These are phyloP conservation scores for Okamejei kenojei DNA, from an alignment of 2,797 vertebrate species.

Conservation along the genomic window DNA sequence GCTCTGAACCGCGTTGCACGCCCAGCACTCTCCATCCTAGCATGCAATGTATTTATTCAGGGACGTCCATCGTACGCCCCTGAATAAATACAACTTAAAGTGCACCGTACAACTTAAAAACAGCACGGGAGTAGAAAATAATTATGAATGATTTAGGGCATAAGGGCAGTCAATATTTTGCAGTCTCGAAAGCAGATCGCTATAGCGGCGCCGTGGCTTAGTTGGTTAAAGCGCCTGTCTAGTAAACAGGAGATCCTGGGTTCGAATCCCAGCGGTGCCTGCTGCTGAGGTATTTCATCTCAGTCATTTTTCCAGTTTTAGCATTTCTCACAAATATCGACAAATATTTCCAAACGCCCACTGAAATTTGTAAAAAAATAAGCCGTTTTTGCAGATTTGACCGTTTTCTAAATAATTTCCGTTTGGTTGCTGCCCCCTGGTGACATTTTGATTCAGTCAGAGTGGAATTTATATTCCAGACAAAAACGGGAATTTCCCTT, in stretches of 20 bases:
- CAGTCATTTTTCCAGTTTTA: not conserved
- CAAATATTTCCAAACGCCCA: accelerated
- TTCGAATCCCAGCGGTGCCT: slow-evolving; percentile 73
- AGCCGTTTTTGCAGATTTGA: not conserved
- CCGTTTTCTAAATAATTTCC: too few relatives aligned
- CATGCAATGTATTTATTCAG: not conserved
- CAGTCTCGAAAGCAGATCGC: not conserved
- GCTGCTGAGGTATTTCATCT: not conserved
- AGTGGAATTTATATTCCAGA: too few relatives aligned
- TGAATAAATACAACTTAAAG: too few relatives aligned
- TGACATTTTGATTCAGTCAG: not conserved
- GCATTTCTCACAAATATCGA: too few relatives aligned
- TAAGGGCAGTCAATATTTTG: not conserved
- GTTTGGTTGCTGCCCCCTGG: not conserved
- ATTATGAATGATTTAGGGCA: not conserved
- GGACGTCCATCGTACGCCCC: too few relatives aligned
- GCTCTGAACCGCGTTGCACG: not conserved
- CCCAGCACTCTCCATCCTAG: not conserved
- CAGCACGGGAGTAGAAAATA: not conserved
- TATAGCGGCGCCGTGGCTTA: slow-evolving; percentile 65
- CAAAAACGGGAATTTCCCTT: not conserved
- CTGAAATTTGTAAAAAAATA: not conserved
- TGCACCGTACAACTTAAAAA: not conserved
- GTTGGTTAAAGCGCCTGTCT: slow-evolving; percentile 75
- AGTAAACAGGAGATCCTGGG: slow-evolving; percentile 74